phyloP scores from a whole-genome alignment of 2,113 vertebrate species.

The Zosterops pallidus region DNA sequence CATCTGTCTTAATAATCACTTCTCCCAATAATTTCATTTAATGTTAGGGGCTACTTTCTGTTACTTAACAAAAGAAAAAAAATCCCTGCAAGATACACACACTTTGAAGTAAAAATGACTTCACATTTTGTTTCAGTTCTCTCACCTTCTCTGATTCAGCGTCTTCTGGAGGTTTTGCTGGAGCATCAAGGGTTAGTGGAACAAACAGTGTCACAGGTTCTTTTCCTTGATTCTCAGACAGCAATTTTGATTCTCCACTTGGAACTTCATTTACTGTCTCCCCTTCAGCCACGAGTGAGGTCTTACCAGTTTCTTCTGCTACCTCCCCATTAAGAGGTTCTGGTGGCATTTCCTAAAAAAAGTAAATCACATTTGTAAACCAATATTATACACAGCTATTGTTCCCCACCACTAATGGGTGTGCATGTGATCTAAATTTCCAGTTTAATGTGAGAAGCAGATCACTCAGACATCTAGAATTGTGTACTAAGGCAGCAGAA shows the following conservation, averaged over 20 bases:
- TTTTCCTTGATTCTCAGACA: constrained; percentile 62
- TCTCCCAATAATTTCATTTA: background rate
- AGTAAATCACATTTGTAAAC: background rate
- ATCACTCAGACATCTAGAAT: background rate
- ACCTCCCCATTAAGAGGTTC: constrained; percentile 78
- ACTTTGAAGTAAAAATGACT: background rate
- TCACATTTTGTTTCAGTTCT: background rate
- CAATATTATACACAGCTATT: background rate
- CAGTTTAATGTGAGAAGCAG: background rate
- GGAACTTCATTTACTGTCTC: constrained; percentile 54
- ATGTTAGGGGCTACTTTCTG: background rate
- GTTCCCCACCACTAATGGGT: background rate
- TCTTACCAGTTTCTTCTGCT: constrained; percentile 58
- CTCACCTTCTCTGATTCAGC: constrained; percentile 69
- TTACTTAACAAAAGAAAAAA: background rate
- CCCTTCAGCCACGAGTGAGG: constrained; percentile 45
- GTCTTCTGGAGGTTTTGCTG: constrained; percentile 60
- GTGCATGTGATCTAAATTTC: background rate
- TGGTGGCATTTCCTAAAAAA: constrained; percentile 57
- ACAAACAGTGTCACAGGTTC: constrained; percentile 14
- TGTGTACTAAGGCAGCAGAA: background rate
- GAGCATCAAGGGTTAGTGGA: constrained; percentile 57
- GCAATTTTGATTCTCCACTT: constrained; percentile 64
- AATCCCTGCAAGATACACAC: background rate
- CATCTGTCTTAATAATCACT: background rate